Base-by-base conservation (phyloP, 2,888 invertebrate genomes). In the Therioaphis trifolii region DNA sequence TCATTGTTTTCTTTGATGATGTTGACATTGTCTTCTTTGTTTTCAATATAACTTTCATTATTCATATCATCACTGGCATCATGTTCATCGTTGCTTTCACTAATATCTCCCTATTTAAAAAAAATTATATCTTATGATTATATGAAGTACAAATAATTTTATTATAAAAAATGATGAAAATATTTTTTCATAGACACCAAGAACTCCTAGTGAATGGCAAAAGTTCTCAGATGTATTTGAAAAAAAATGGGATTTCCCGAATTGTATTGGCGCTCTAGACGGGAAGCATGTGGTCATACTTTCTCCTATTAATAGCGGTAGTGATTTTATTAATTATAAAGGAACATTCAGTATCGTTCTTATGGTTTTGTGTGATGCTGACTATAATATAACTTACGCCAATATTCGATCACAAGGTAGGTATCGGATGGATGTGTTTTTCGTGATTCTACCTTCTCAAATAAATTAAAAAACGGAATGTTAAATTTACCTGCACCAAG, bases 261-360 rank as follows among this genome's bases (percentile, higher is more conserved):
- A 24, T n/a, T 40, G 69, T 43, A 63, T 63, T 29, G 27, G 63
- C 5, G n/a, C n/a, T n/a, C n/a, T n/a, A n/a, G 29, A 21, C 43
- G 43, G 43, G 43, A 69, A 43, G n/a, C 85, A 84, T 76, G 49
- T 76, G 11, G 46, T 78, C 74, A 71, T 85, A 35, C 75, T 86
- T 84, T 85, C 86, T 21, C 86, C 85, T n/a, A 43, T 40, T 18
- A 71, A 86, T 69, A 85, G 77, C 77, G 85, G 85, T 21, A 85
- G 85, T 12, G 74, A 84, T 12, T 85, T 58, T 71, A 86, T 85
- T 43, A 86, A 86, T 61, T 86, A 86, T 66, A 86, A 86, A 74
- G 71, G 84, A 66, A 77, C 24, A 49, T 84, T 85, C 49, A 86
- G 85, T 40, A 84, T 86, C 15, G 82, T 85, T 43, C 46, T 86